Base-by-base conservation (phyloP, 2,888 invertebrate species). In the Oasisia sp. region DNA sequence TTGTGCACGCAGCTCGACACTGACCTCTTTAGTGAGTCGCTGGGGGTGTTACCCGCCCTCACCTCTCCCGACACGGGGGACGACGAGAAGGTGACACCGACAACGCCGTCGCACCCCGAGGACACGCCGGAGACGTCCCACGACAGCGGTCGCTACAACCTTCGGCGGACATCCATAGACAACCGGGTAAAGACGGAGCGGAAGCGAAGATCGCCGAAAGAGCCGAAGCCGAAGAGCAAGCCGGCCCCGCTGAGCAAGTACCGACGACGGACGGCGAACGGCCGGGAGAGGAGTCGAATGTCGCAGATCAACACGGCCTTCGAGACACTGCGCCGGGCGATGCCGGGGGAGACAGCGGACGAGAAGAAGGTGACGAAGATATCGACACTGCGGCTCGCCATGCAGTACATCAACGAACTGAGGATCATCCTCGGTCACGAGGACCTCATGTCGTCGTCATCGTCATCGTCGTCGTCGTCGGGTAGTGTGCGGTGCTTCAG, bases 291-390 rank as follows among this genome's bases (percentile, higher is more conserved):
- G 58, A 98, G 97, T 94, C 97, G 98, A 92, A 98, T 98, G 98
- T 97, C 98, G 91, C 98, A 98, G 96, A 98, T 99, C 94, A 99
- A 99, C 96, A 97, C 97, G 93, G 98, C 98, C 0, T 99, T 98
- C 96, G 98, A 98, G 95, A 97, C 97, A 1, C 97, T 99, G 12
- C 97, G 98, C 44, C 97, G 97, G 32, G 98, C 98, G 44, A 98
- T 99, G 19, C 95, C 96, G 91, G n/a, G 19, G 74, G 91, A 92
- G 93, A 91, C 94, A 94, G 94, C 96, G 91, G 92, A 98, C 96
- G 74, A 74, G 27, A 74, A 74, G 74, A 95, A 95, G 93, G 97
- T 98, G 94, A 98, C 98, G 91, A 98, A 98, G 97, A 98, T 98
- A 94, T 98, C 98, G 7, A 98, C 98, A 0, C 96, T 98, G 91